Conservation (phyloP, 1,140 invertebrate genomes). For the Tribolium castaneum region DNA sequence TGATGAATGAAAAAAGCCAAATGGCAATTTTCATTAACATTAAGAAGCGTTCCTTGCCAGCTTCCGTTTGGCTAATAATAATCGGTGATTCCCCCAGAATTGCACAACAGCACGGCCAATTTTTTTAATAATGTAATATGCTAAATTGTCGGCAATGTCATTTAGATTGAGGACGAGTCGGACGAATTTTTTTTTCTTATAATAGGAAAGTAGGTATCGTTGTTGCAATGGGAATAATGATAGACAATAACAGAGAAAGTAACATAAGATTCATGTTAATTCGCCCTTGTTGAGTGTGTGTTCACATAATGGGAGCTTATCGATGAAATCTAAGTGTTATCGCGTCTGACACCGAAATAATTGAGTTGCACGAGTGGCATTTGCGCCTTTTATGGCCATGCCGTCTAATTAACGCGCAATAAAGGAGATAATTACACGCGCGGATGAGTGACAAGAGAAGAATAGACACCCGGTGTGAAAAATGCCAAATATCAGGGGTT, state of each 20-base stretch:
- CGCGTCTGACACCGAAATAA: slow-evolving; percentile 2
- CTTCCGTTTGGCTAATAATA: neutral
- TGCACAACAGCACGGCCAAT: neutral
- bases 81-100: neutral
- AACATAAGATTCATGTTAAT: slow-evolving; percentile 11
- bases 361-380: slow-evolving; percentile 12
- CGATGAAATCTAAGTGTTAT: neutral
- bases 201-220: neutral
- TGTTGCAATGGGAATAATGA: slow-evolving; percentile 25
- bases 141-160: neutral
- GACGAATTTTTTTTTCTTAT: neutral
- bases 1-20: no score
- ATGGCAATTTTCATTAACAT: neutral
- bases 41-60: neutral
- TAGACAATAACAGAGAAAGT: slow-evolving; percentile 21
- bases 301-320: slow-evolving; percentile 9
- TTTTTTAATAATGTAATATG: neutral
- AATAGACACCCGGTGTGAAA: no score
- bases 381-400: neutral
- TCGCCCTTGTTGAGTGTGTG: neutral
- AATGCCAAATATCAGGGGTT: no score
- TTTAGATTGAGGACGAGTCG: neutral
- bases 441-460: no score
- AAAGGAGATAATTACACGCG: neutral
- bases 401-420: slow-evolving; percentile 5